Evolutionary conservation across 2,113 vertebrate species (phyloP).

Genomic region (Acinonyx jubatus): DNA sequence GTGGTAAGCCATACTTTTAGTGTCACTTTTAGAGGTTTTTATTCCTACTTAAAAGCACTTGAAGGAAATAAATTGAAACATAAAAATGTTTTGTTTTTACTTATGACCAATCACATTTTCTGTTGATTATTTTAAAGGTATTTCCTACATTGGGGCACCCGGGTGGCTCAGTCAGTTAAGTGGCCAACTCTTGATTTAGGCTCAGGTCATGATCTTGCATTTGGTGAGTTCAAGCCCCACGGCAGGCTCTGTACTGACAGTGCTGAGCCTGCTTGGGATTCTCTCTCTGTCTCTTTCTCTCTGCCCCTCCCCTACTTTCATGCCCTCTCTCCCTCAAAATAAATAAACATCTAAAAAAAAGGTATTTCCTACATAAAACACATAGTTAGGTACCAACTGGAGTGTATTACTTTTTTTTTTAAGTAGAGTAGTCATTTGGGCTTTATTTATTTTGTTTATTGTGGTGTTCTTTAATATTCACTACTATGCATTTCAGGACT

Average conservation of each 20-base stretch:
- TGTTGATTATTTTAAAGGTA: conserved; percentile 42
- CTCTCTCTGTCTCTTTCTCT: no score
- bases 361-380: conserved; percentile 23
- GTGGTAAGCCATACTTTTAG: not conserved
- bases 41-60: conserved; percentile 34
- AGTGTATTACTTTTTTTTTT: conserved; percentile 1
- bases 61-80: conserved; percentile 24
- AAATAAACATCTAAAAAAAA: not conserved
- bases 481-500: not conserved
- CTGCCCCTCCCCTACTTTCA: no score
- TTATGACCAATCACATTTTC: conserved; percentile 30
- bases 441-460: not conserved
- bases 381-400: conserved; percentile 1
- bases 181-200: no score
- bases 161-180: no score
- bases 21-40: conserved; percentile 31
- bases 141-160: not conserved
- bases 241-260: no score
- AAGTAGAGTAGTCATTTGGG: conserved; percentile 29
- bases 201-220: no score
- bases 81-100: conserved; percentile 53
- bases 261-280: no score
- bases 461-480: conserved; percentile 38
- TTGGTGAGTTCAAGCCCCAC: no score
- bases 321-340: no score